Percentiles rank a stretch among this genome's conserved stretches.
These are phyloP conservation scores for Alitta virens DNA, from an alignment of 2,888 invertebrate genomes.

Conservation along the genomic window DNA sequence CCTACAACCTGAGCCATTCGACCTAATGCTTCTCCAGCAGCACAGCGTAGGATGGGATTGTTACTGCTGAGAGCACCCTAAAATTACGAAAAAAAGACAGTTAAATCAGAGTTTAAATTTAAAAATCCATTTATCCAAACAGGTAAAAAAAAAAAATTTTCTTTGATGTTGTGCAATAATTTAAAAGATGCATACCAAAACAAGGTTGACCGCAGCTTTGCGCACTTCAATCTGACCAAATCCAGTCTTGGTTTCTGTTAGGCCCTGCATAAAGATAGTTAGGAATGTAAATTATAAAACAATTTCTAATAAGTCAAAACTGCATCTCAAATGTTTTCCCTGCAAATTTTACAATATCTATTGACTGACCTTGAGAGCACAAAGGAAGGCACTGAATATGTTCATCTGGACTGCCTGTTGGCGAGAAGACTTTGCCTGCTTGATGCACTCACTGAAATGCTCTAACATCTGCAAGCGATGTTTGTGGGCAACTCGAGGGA, in stretches of 20 bases:
- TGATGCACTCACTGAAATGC: constrained; percentile 91
- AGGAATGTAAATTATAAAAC: no score
- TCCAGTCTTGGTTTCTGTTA: constrained; percentile 79
- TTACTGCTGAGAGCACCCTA: constrained; percentile 59
- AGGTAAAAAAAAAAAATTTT: no score
- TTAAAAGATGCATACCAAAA: constrained; percentile 74
- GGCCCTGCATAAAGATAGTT: constrained; percentile 60
- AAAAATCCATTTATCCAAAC: no score
- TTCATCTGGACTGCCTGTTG: constrained; percentile 95
- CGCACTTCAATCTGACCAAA: constrained; percentile 88
- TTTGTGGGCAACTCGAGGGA: constrained; percentile 85
- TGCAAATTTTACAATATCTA: no score
- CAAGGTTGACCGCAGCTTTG: constrained; percentile 71
- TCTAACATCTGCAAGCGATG: constrained; percentile 96
- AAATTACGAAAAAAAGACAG: constrained; percentile 25
- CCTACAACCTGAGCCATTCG: constrained; percentile 86
- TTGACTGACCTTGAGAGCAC: constrained; percentile 69
- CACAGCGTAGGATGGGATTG: constrained; percentile 74
- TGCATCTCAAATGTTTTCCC: no score
- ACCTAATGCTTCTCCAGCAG: constrained; percentile 92
- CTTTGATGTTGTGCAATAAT: no score
- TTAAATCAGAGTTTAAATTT: no score
- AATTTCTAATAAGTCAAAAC: no score
- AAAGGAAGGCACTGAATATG: constrained; percentile 87
- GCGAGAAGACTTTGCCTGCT: constrained; percentile 83